Base-by-base conservation (phyloP, 2,888 invertebrate genomes). In the Imbricaverruca yamaguchii region DNA sequence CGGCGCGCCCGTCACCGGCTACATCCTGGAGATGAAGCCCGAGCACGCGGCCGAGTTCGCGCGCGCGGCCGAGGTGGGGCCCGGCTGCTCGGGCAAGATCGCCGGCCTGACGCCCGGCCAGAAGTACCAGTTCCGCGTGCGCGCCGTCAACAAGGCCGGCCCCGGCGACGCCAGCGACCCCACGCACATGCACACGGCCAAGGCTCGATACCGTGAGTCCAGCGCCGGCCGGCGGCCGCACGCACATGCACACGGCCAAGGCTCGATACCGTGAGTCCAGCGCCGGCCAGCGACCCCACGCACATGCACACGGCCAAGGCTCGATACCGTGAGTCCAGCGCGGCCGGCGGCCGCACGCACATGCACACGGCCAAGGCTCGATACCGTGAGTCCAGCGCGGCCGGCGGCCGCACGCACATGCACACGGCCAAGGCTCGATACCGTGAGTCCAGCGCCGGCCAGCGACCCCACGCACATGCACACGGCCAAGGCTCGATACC, bases 131-230 rank as follows among this genome's bases (percentile, higher is more conserved):
- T 98, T 97, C 91, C 90, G 96, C 63, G 91, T 97, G 3, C 90
- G 94, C n/a, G 98, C 98, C 39, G 89, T 97, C 21, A 99, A 99
- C 88, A 95, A 96, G 89, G 97, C 97, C 77, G 98, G 99, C 1
- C 92, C 92, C 69, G 96, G 96, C 0, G 95, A 95, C 85, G 94
- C 96, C 0, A 94, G 94, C 53, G 96, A 96, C 87, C 93, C 94
- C 86, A 95, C 95, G 80, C 93, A 94, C 88, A 94, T 94, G 90
- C 96, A 96, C 86, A 93, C 93, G 9, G 95, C 95, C 84, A 96
- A 96, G 86, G 89, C 96, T 55, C 90, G 95, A 87, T 95, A 92
- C 91, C 90, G 94, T 95, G 88, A 93, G 94, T 92, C 23, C 13
- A 3, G 69, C 2, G 15, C 6, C 10, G n/a, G 63, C 8, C 21